Percentiles rank a stretch among this genome's conserved stretches.
These are phyloP conservation scores for Hydrolagus affinis DNA, from an alignment of 2,113 vertebrate species.

Conservation along the genomic window DNA sequence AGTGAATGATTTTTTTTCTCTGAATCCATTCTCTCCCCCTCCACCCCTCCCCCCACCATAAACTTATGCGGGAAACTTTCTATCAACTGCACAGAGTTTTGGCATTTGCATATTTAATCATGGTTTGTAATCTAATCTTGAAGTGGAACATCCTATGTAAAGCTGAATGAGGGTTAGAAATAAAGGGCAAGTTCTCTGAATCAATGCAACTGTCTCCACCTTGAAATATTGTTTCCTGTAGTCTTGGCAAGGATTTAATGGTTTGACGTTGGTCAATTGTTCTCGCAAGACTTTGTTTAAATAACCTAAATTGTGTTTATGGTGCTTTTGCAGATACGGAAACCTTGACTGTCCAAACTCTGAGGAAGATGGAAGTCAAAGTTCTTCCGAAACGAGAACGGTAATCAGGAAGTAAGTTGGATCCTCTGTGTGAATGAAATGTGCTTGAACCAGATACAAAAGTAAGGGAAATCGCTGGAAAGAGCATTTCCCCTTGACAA, in stretches of 20 bases:
- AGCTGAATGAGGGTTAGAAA: too few relatives aligned
- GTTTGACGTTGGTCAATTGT: background rate
- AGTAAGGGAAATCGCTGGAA: background rate
- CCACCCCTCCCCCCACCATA: too few relatives aligned
- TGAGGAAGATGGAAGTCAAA: conserved; percentile 48
- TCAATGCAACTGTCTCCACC: too few relatives aligned
- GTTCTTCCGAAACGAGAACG: conserved; percentile 51
- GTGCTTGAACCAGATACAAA: background rate
- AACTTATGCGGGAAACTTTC: too few relatives aligned
- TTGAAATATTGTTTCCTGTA: background rate
- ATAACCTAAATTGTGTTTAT: background rate
- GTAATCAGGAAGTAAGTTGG: conserved; percentile 75
- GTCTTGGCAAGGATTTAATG: background rate
- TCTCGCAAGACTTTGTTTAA: background rate
- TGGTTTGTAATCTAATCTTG: too few relatives aligned
- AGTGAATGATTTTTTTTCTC: too few relatives aligned
- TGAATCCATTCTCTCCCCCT: too few relatives aligned
- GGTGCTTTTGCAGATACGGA: conserved; percentile 60
- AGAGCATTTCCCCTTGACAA: background rate
- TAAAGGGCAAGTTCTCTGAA: too few relatives aligned
- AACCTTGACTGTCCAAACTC: conserved; percentile 53
- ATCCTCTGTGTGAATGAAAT: background rate
- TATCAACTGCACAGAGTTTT: too few relatives aligned
- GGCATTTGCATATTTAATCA: too few relatives aligned
- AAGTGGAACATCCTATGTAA: too few relatives aligned